Conservation (phyloP, 2,888 invertebrate species). For the Epinotia nisella region DNA sequence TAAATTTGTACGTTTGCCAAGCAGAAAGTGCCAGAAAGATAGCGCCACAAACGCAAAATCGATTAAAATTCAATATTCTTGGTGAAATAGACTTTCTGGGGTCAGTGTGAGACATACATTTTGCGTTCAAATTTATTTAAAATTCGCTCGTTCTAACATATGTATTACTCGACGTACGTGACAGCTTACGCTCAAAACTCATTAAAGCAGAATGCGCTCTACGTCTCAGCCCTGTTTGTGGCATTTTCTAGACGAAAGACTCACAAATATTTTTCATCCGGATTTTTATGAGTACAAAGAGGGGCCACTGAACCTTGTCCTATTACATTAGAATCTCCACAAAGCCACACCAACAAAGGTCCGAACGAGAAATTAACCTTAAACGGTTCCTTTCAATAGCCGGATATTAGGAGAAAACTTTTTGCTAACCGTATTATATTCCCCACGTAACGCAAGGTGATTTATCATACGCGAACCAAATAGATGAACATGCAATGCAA, state of each 20-base stretch:
- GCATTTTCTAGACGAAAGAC: background rate
- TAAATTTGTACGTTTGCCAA: background rate
- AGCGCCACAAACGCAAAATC: background rate
- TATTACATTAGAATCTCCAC: constrained; percentile 21
- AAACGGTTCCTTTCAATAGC: constrained; percentile 32
- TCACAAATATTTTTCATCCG: background rate
- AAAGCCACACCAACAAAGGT: constrained; percentile 31
- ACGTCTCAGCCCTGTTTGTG: background rate
- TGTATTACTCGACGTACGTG: too few species aligned
- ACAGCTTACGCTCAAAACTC: too few species aligned
- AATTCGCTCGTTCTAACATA: too few species aligned
- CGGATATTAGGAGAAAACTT: constrained; percentile 31
- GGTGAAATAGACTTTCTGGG: background rate
- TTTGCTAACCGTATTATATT: constrained; percentile 24
- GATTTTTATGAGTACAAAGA: background rate
- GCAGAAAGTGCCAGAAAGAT: background rate
- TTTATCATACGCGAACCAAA: constrained; percentile 18
- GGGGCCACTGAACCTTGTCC: constrained; percentile 18
- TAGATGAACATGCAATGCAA: constrained; percentile 10
- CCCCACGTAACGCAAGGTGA: constrained; percentile 10
- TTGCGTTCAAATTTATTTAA: background rate
- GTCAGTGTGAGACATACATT: background rate
- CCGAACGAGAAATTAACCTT: constrained; percentile 32
- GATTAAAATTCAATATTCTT: background rate
- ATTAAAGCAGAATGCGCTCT: background rate